Evolutionary conservation across 2,113 vertebrate species (phyloP).

Genomic region (Paradoxurus hermaphroditus): DNA sequence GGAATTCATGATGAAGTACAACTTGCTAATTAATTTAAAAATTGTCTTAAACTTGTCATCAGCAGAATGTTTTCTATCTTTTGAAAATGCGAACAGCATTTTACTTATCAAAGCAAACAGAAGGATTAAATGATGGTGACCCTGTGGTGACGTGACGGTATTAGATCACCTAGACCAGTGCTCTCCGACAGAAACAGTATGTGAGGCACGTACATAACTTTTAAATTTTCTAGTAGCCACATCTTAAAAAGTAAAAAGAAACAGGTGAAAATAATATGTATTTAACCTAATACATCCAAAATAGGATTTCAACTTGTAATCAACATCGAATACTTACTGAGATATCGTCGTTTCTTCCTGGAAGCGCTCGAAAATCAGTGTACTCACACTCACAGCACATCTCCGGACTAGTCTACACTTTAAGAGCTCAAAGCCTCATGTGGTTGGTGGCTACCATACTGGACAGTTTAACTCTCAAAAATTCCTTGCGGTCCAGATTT

Average conservation of each 20-base stretch:
- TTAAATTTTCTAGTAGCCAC: not conserved
- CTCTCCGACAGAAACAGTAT: not conserved
- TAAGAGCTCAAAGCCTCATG: not conserved
- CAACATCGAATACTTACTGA: not conserved
- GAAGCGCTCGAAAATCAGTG: not conserved
- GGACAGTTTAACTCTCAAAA: not conserved
- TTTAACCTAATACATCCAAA: conserved; percentile 1
- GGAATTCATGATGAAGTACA: not conserved
- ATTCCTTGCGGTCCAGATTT: not conserved
- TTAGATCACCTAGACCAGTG: not conserved
- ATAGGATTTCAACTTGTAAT: not conserved
- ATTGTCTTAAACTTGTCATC: not conserved
- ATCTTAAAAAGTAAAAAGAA: not conserved
- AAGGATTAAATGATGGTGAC: not conserved
- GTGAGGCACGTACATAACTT: not conserved
- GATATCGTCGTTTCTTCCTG: not conserved
- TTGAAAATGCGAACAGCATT: not conserved
- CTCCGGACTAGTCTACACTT: not conserved
- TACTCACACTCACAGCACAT: not conserved
- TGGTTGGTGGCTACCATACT: not conserved
- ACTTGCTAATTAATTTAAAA: conserved; percentile 21
- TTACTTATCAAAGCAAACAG: conserved; percentile 18
- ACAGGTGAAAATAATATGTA: not conserved
- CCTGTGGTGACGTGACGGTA: not conserved
- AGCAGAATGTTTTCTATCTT: not conserved